Conservation (phyloP, 1,140 invertebrate species). For the Nymphalis io region DNA sequence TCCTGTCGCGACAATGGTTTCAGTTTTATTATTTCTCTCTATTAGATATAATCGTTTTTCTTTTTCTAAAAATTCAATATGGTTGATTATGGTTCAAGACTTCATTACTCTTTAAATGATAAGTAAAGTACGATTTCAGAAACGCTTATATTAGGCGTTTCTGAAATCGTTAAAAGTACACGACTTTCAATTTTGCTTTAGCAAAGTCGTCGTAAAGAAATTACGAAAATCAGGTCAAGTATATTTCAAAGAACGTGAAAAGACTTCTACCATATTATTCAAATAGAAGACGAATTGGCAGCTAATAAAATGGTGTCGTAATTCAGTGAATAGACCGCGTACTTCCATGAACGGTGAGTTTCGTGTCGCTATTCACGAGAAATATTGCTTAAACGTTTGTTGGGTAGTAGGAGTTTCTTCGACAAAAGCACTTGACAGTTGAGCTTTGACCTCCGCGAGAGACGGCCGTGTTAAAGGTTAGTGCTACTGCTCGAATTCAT, state of each 20-base stretch:
- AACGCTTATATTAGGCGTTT: neutral
- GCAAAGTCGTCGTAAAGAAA: neutral
- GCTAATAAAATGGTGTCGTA: constrained; percentile 47
- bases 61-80: no score
- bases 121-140: no score
- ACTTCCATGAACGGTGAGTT: constrained; percentile 35
- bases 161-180: neutral
- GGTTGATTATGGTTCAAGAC: no score
- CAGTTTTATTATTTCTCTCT: no score
- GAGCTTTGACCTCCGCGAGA: constrained; percentile 25
- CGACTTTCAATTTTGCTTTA: neutral
- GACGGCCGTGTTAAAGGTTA: constrained; percentile 23
- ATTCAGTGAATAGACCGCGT: constrained; percentile 45
- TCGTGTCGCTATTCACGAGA: constrained; percentile 46
- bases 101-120: no score
- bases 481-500: neutral
- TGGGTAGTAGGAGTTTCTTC: constrained; percentile 36
- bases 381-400: constrained; percentile 44
- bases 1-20: no score
- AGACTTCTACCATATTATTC: neutral
- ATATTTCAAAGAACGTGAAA: constrained; percentile 1
- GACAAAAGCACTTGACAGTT: constrained; percentile 39
- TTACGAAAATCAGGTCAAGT: neutral
- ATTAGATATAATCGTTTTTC: no score
- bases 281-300: constrained; percentile 36